Percentiles rank a stretch among this genome's conserved stretches.
These are phyloP conservation scores for Turritopsis dohrnii DNA, from an alignment of 30 jellyfish, hydroid and myxozoan species.

Conservation along the genomic window DNA sequence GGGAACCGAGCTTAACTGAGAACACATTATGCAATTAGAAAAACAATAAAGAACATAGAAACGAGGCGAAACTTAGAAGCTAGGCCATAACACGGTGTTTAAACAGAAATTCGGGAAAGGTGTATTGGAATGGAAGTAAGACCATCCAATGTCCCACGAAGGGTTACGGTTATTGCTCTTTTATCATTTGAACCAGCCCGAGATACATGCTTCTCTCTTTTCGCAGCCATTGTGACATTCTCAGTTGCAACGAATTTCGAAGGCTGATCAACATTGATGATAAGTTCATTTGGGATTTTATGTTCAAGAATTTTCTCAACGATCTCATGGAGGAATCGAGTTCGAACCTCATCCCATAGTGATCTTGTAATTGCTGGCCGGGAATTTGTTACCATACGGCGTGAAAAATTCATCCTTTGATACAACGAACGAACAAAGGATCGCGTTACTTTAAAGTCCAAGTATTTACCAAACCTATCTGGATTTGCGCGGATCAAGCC, in stretches of 20 bases:
- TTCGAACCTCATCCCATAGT: neutral
- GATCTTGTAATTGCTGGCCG: neutral
- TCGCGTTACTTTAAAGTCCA: no score
- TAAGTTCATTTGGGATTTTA: neutral
- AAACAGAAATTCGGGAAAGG: no score
- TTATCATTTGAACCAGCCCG: slow-evolving; percentile 6
- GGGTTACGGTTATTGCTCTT: neutral
- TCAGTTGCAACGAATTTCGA: slow-evolving; percentile 3
- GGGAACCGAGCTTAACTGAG: no score
- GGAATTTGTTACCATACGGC: no score
- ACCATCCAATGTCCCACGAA: slow-evolving; percentile 6
- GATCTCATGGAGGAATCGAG: neutral
- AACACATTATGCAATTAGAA: no score
- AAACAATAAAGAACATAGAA: no score
- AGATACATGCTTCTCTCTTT: slow-evolving; percentile 3
- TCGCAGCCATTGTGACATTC: slow-evolving; percentile 10
- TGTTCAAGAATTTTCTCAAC: neutral
- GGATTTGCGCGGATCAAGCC: slow-evolving; percentile 8
- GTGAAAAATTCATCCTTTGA: no score
- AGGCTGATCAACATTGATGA: slow-evolving; percentile 6
- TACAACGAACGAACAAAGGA: no score
- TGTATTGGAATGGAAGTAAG: no score
- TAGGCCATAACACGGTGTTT: no score
- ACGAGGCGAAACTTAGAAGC: no score
- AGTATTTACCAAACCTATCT: neutral